Conservation (phyloP, 2,797 vertebrate genomes). For the Neomorphus geoffroyi region DNA sequence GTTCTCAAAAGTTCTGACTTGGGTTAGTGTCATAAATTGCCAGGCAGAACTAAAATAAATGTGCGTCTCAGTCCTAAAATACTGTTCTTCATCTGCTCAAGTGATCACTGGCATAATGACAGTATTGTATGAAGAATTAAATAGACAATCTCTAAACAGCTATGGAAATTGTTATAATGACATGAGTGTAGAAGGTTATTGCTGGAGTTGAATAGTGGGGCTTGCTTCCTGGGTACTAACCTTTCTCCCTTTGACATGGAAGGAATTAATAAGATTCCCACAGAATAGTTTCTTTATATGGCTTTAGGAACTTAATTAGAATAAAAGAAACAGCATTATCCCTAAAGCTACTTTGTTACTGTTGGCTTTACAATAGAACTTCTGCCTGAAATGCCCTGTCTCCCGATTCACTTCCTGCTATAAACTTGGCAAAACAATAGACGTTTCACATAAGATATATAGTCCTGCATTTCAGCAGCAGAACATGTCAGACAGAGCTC, state of each 20-base stretch:
- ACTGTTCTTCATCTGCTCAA: neutral
- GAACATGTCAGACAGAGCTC: conserved; percentile 3
- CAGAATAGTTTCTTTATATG: conserved; percentile 32
- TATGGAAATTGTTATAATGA: neutral
- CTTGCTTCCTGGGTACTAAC: conserved; percentile 49
- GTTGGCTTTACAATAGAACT: conserved; percentile 38
- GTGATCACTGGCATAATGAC: conserved; percentile 18
- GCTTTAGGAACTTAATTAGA: conserved; percentile 26
- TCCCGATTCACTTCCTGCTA: conserved; percentile 58
- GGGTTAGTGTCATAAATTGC: neutral
- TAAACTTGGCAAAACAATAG: conserved; percentile 41
- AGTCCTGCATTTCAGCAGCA: neutral
- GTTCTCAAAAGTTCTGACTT: neutral
- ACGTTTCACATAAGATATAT: conserved; percentile 27
- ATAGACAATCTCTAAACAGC: conserved; percentile 3
- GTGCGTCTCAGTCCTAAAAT: neutral
- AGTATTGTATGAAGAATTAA: conserved; percentile 24
- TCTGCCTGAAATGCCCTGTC: conserved; percentile 27
- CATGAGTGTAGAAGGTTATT: conserved; percentile 34
- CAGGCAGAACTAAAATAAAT: conserved; percentile 4
- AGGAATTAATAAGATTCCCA: conserved; percentile 30
- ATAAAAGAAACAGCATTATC: conserved; percentile 39
- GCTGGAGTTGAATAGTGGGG: conserved; percentile 2
- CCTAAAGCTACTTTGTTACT: conserved; percentile 16
- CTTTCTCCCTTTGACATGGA: conserved; percentile 54